phyloP scores from a whole-genome alignment of 2,888 invertebrate genomes.

The Tridacna crocea region DNA sequence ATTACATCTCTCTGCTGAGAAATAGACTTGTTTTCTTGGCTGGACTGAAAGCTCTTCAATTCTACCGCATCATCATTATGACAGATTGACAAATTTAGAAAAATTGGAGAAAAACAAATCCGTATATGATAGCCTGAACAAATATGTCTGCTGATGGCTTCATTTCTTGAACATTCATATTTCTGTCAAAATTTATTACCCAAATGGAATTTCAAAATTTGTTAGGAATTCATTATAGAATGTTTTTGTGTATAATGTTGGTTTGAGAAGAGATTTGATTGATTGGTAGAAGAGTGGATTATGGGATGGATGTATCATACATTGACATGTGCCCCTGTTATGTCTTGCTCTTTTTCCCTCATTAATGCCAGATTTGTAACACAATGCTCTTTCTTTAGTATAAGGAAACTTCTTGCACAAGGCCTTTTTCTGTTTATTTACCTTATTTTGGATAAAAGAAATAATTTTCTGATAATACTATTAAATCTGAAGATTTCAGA shows the following conservation, averaged over 20 bases:
- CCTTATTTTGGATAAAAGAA: too few relatives aligned
- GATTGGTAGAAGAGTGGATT: conserved; percentile 6
- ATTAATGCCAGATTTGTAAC: conserved; percentile 23
- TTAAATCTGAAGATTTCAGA: too few relatives aligned
- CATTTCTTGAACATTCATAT: conserved; percentile 44
- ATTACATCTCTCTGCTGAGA: background rate
- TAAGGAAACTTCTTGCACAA: background rate
- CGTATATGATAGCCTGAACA: conserved; percentile 39
- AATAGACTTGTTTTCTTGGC: conserved; percentile 6
- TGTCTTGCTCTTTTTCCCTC: conserved; percentile 2
- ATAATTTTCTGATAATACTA: too few relatives aligned
- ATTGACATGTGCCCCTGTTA: conserved; percentile 21
- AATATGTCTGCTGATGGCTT: conserved; percentile 41
- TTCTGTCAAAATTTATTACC: conserved; percentile 50
- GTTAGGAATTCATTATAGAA: conserved; percentile 37
- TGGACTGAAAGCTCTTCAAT: conserved; percentile 42
- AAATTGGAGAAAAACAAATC: conserved; percentile 47
- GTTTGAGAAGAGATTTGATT: background rate
- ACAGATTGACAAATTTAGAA: conserved; percentile 57
- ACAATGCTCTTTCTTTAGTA: background rate
- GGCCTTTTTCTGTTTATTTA: background rate
- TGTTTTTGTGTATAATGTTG: conserved; percentile 38
- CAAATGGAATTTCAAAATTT: conserved; percentile 52
- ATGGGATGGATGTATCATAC: conserved; percentile 10
- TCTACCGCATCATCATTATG: conserved; percentile 45